Percentiles rank a stretch among this genome's conserved stretches.
Evolutionary conservation across 30 jellyfish, hydroid and myxozoan genomes (phyloP).

Genomic region (Mastigias papua): DNA sequence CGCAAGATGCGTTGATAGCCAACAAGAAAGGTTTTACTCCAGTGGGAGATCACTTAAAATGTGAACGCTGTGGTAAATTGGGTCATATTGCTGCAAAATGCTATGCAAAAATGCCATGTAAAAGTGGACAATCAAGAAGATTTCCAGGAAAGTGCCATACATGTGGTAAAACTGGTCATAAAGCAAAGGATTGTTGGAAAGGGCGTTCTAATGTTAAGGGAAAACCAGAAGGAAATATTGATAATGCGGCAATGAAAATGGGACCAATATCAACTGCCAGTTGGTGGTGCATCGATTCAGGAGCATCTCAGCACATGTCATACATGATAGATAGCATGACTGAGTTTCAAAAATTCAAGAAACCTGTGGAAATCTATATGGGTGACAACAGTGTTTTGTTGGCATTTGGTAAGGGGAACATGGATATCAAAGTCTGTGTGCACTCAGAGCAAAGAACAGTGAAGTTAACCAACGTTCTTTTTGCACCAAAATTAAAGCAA

Average conservation of each 20-base stretch:
- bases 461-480: too few species aligned
- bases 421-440: too few species aligned
- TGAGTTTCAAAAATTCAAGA: neutral
- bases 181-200: neutral
- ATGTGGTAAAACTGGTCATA: neutral
- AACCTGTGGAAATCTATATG: conserved; percentile 11
- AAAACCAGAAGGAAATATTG: neutral
- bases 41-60: neutral
- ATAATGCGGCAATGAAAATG: neutral
- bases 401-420: too few species aligned
- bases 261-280: neutral
- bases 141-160: neutral
- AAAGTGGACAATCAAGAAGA: neutral
- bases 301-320: neutral
- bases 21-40: neutral
- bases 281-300: neutral
- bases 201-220: neutral
- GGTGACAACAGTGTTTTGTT: conserved; percentile 1
- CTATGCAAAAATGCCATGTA: neutral
- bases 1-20: neutral
- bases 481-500: too few species aligned
- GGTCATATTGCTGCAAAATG: neutral
- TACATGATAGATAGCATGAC: neutral
- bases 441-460: too few species aligned
- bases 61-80: neutral